phyloP scores from a whole-genome alignment of 1,140 invertebrate genomes.

The Zaprionus inermis region DNA sequence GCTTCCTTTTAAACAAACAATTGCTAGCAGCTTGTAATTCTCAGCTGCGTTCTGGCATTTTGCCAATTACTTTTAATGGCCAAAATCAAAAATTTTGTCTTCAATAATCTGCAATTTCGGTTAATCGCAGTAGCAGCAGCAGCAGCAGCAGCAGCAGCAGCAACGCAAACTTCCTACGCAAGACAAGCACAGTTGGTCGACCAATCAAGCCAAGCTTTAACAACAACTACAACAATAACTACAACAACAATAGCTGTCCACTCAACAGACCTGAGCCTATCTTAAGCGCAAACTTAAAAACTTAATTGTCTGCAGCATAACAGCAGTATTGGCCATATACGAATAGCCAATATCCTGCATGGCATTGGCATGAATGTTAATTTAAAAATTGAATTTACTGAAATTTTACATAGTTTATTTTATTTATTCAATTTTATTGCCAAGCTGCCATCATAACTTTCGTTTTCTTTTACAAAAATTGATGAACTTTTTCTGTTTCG shows the following conservation, averaged over 20 bases:
- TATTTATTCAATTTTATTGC: background rate
- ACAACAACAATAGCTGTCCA: slow-evolving; percentile 5
- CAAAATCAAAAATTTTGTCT: slow-evolving; percentile 9
- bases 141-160: slow-evolving; percentile 13
- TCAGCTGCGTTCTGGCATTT: slow-evolving; percentile 3
- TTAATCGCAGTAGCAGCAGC: background rate
- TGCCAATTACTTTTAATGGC: slow-evolving; percentile 9
- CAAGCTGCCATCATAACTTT: background rate
- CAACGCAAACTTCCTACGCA: slow-evolving; percentile 50
- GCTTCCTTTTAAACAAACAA: background rate
- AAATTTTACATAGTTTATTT: too few relatives aligned
- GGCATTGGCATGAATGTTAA: too few relatives aligned
- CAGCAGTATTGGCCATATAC: background rate
- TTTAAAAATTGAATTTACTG: too few relatives aligned
- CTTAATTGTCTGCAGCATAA: background rate
- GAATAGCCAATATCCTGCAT: slow-evolving; percentile 14
- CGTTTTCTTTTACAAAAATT: background rate
- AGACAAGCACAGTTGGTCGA: background rate
- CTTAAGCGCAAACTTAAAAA: background rate
- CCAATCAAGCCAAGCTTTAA: slow-evolving; percentile 2
- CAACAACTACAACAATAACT: slow-evolving; percentile 6
- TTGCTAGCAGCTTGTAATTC: background rate
- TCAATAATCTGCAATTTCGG: slow-evolving; percentile 7
- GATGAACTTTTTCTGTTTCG: background rate
- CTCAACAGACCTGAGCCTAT: slow-evolving; percentile 1